Percentiles rank a stretch among this genome's conserved stretches.
phyloP scores from a whole-genome alignment of 1,140 invertebrate genomes.

The Euschistus heros region DNA sequence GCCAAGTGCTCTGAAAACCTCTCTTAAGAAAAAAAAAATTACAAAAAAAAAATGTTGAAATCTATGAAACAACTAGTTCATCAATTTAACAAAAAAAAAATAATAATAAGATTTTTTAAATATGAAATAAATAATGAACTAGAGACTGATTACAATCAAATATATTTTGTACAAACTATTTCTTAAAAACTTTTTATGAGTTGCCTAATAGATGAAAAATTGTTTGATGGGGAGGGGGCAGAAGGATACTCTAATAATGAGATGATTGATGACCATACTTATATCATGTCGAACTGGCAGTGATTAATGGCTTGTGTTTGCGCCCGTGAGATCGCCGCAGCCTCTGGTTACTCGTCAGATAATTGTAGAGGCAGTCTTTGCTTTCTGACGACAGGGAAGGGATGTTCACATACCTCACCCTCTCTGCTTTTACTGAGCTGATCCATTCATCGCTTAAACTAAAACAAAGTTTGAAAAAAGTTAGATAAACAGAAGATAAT shows the following conservation, averaged over 20 bases:
- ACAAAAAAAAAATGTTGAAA: neutral
- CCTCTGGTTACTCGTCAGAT: constrained; percentile 7
- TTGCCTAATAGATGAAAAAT: neutral
- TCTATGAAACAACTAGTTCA: neutral
- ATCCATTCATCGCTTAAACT: constrained; percentile 22
- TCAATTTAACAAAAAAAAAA: neutral
- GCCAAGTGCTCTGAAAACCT: neutral
- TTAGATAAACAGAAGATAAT: no score
- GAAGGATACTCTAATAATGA: neutral
- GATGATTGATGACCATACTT: neutral
- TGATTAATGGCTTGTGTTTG: neutral
- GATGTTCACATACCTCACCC: constrained; percentile 12
- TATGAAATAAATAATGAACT: no score
- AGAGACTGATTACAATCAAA: no score
- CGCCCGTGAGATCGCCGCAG: neutral
- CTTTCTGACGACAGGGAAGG: neutral
- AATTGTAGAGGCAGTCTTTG: constrained; percentile 21
- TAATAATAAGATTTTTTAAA: no score
- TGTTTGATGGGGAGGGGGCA: neutral
- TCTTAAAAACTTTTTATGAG: neutral
- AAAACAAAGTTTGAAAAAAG: neutral
- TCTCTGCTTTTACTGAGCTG: constrained; percentile 8
- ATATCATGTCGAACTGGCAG: constrained; percentile 20
- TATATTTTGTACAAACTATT: no score
- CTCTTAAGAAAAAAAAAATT: constrained; percentile 18